Evolutionary conservation across 2,888 invertebrate genomes (phyloP).

Genomic region (Drosophila helvetica): DNA sequence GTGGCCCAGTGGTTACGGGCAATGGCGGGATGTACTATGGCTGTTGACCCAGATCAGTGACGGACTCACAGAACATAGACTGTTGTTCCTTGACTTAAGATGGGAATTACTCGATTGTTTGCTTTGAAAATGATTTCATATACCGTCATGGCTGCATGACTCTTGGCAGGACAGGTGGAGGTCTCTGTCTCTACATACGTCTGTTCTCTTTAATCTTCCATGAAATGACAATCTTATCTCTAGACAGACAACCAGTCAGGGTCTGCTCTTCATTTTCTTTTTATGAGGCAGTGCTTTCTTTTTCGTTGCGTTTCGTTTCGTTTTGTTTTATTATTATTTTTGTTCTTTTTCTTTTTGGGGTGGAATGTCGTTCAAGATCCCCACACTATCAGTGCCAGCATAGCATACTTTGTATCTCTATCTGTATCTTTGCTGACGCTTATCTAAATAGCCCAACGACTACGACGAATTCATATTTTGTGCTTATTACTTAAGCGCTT

Average conservation of each 20-base stretch:
- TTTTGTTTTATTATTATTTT: not conserved
- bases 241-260: not conserved
- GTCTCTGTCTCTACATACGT: not conserved
- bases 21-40: not conserved
- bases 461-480: slow-evolving; percentile 19
- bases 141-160: not conserved
- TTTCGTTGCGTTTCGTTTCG: too few species aligned
- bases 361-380: slow-evolving; percentile 27
- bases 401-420: slow-evolving; percentile 14
- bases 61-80: not conserved
- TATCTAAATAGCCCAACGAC: slow-evolving; percentile 32
- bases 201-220: not conserved
- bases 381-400: slow-evolving; percentile 20
- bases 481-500: slow-evolving; percentile 46
- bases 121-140: not conserved
- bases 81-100: not conserved
- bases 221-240: not conserved
- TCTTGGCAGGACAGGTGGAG: not conserved
- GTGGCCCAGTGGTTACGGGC: not conserved
- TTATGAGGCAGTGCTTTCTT: not conserved
- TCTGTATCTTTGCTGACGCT: slow-evolving; percentile 15
- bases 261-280: not conserved
- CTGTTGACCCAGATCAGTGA: slow-evolving; percentile 29
- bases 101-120: not conserved
- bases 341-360: not conserved